Percentiles rank a stretch among this genome's conserved stretches.
Conservation (phyloP, 2,888 invertebrate species). For the Xylota segnis region DNA sequence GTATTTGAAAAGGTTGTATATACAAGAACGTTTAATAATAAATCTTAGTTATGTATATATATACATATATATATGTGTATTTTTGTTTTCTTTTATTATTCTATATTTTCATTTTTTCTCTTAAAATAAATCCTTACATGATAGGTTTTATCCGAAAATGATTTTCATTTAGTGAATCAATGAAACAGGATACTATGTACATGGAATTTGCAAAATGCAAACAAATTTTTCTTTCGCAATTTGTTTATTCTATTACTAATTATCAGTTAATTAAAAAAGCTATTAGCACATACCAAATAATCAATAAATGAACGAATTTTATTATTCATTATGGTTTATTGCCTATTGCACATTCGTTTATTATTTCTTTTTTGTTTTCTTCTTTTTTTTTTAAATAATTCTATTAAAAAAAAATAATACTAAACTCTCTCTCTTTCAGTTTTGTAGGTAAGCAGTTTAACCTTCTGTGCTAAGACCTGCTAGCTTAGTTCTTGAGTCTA, state of each 20-base stretch:
- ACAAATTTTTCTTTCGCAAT: conserved; percentile 63
- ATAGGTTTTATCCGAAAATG: conserved; percentile 73
- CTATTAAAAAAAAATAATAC: conserved; percentile 42
- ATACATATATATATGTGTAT: conserved; percentile 53
- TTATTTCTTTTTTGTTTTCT: conserved; percentile 41
- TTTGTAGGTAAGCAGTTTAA: conserved; percentile 55
- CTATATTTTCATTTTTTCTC: conserved; percentile 36
- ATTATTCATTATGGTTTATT: conserved; percentile 74
- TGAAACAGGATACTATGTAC: conserved; percentile 76
- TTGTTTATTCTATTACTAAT: conserved; percentile 65
- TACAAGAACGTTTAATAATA: conserved; percentile 75
- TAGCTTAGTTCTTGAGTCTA: conserved; percentile 56
- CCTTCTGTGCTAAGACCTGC: conserved; percentile 64
- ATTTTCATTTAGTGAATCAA: conserved; percentile 76
- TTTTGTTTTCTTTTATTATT: conserved; percentile 28
- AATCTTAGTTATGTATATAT: conserved; percentile 64
- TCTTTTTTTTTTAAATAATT: conserved; percentile 53
- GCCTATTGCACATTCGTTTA: conserved; percentile 76
- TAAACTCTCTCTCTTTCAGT: conserved; percentile 40
- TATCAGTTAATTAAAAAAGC: conserved; percentile 76
- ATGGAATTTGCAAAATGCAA: conserved; percentile 76
- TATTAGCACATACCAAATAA: conserved; percentile 71
- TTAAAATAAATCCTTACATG: conserved; percentile 66
- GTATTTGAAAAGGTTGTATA: conserved; percentile 75
- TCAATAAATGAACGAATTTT: conserved; percentile 72